phyloP scores from a whole-genome alignment of 2,797 vertebrate genomes.

The Cottoperca gobio region DNA sequence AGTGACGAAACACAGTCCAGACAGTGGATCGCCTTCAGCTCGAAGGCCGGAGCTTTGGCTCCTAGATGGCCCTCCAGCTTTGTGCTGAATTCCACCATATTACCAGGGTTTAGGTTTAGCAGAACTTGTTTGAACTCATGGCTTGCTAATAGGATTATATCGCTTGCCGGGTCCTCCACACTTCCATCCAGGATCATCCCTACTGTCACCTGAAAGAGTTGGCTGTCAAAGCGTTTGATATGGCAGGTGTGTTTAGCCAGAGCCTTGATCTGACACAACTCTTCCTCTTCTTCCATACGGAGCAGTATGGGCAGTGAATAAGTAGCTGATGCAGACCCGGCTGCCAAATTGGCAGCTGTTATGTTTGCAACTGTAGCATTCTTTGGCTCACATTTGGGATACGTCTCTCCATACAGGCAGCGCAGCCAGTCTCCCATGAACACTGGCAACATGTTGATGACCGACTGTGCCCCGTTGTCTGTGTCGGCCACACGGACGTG shows the following conservation, averaged over 20 bases:
- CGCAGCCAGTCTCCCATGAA: conserved; percentile 94
- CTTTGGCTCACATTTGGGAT: conserved; percentile 89
- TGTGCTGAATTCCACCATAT: conserved; percentile 94
- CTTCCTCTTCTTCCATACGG: conserved; percentile 86
- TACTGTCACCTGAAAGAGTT: conserved; percentile 93
- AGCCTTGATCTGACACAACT: conserved; percentile 91
- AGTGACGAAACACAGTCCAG: conserved; percentile 90
- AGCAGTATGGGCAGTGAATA: conserved; percentile 58
- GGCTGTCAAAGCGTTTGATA: conserved; percentile 93
- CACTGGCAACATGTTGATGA: conserved; percentile 93
- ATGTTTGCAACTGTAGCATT: conserved; percentile 72
- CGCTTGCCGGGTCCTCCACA: conserved; percentile 85
- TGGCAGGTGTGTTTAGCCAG: conserved; percentile 93
- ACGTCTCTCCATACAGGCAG: conserved; percentile 94
- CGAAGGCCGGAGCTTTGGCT: conserved; percentile 91
- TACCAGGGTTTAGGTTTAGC: conserved; percentile 90
- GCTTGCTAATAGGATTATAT: conserved; percentile 93
- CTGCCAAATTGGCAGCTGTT: conserved; percentile 27
- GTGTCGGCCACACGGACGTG: conserved; percentile 91
- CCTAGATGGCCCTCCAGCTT: conserved; percentile 95
- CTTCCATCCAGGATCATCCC: conserved; percentile 84
- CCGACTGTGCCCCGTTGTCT: conserved; percentile 94
- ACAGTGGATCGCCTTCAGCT: conserved; percentile 95
- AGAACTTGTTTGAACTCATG: conserved; percentile 93
- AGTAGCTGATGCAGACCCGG: background rate